A percentile compares a stretch with the other conserved stretches of the same genome.
These are phyloP conservation scores for Lasioglossum baleicum DNA, from an alignment of 1,140 invertebrate genomes.

Conservation along the genomic window DNA sequence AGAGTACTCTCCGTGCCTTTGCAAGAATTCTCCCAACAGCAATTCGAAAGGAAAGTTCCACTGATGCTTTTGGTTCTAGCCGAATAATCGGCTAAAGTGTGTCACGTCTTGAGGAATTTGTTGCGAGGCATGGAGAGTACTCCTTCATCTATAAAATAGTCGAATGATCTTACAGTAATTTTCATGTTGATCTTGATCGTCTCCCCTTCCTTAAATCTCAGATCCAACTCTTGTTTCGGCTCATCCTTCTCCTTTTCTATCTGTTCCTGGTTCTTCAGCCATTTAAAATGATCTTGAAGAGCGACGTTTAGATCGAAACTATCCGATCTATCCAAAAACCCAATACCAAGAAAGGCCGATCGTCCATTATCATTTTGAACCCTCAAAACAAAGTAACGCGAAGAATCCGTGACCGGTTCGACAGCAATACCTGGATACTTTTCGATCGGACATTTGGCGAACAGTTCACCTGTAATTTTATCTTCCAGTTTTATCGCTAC, in stretches of 20 bases:
- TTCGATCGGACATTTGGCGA: constrained; percentile 98
- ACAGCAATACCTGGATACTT: constrained; percentile 96
- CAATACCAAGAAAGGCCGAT: constrained; percentile 97
- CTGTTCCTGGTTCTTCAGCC: constrained; percentile 94
- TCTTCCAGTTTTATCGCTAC: constrained; percentile 97
- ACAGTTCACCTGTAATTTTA: constrained; percentile 95
- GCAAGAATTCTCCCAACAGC: too few species aligned
- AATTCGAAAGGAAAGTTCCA: too few species aligned
- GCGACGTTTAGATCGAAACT: constrained; percentile 99
- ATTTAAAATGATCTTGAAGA: constrained; percentile 99
- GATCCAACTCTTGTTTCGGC: constrained; percentile 91
- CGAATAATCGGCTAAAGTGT: too few species aligned
- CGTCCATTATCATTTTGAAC: constrained; percentile 97
- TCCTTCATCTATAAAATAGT: not conserved
- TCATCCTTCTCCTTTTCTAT: constrained; percentile 89
- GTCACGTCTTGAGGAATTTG: too few species aligned
- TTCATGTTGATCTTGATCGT: constrained; percentile 99
- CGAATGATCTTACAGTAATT: constrained; percentile 88
- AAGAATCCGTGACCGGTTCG: constrained; percentile 98
- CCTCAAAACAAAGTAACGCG: constrained; percentile 98
- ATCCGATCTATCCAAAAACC: constrained; percentile 98
- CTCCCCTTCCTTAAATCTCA: constrained; percentile 99
- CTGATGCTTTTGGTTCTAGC: too few species aligned
- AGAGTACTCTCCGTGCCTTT: too few species aligned
- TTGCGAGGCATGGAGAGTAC: too few species aligned